Evolutionary conservation across 2,113 vertebrate genomes (phyloP).

Genomic region (Seriola rivoliana): DNA sequence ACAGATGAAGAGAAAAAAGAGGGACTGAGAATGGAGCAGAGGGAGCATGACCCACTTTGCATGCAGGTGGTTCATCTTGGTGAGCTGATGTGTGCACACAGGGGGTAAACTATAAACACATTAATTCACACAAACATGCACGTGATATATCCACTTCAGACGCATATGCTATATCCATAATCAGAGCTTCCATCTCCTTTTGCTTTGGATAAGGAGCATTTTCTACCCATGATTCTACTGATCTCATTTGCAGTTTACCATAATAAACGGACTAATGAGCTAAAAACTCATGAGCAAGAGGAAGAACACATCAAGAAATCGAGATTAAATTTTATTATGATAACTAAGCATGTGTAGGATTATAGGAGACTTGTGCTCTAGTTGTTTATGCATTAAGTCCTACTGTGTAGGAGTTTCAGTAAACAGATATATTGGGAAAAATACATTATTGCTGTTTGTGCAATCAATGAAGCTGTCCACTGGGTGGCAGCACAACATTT

Average conservation of each 20-base stretch:
- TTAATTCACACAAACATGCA: too few species aligned
- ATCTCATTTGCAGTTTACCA: neutral
- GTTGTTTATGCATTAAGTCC: neutral
- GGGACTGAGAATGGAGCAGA: neutral
- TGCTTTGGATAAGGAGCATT: neutral
- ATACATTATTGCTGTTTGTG: neutral
- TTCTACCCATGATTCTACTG: neutral
- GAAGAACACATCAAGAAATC: neutral
- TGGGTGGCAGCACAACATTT: conserved; percentile 53
- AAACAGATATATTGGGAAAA: neutral
- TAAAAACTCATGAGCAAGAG: neutral
- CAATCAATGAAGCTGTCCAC: conserved; percentile 31
- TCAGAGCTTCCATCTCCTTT: neutral
- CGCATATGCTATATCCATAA: neutral
- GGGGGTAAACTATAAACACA: neutral
- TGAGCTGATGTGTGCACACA: neutral
- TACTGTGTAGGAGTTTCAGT: neutral
- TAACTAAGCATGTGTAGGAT: neutral
- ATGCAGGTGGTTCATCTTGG: neutral
- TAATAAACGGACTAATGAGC: neutral
- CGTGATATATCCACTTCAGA: neutral
- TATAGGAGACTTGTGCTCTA: neutral
- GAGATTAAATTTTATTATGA: neutral
- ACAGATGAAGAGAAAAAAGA: neutral
- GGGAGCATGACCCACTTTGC: neutral